A percentile compares a stretch with the other conserved stretches of the same genome.
Evolutionary conservation across 2,113 vertebrate genomes (phyloP).

Genomic region (Oplegnathus fasciatus): DNA sequence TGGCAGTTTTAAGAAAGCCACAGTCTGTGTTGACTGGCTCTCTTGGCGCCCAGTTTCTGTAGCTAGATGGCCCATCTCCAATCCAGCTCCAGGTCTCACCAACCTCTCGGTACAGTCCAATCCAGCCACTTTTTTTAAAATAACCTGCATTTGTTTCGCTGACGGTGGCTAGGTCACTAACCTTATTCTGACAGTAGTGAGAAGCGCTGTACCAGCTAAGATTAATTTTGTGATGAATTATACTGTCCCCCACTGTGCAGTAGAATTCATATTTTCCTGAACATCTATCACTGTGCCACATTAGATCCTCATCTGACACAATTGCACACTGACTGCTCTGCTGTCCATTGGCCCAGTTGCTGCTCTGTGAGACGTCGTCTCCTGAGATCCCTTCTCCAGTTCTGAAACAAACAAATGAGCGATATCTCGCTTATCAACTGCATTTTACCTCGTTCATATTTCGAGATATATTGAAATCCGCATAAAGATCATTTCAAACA

Average conservation of each 20-base stretch:
- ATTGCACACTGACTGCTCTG: not conserved
- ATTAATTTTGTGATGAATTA: accelerated
- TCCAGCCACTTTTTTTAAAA: not conserved
- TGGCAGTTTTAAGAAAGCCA: accelerated
- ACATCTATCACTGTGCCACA: constrained; percentile 16
- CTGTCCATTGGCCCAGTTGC: not conserved
- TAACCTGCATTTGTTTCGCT: accelerated
- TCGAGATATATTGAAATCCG: not conserved
- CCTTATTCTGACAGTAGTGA: accelerated
- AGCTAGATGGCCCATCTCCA: accelerated
- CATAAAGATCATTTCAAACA: not conserved
- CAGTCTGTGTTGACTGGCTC: constrained; percentile 31
- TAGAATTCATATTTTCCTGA: accelerated
- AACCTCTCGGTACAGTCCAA: constrained; percentile 19
- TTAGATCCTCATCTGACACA: not conserved
- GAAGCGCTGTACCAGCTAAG: not conserved
- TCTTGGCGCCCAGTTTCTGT: constrained; percentile 21
- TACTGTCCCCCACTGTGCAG: not conserved
- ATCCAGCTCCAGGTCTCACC: constrained; percentile 27
- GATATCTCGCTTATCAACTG: not conserved
- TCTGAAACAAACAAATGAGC: constrained; percentile 36
- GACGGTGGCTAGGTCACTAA: not conserved
- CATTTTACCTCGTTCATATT: not conserved
- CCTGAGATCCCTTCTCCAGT: constrained; percentile 32
- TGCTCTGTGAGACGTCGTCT: not conserved